These are phyloP conservation scores for Acanthurus leucopareius DNA, from an alignment of 2,797 vertebrate species.

Conservation along the genomic window DNA sequence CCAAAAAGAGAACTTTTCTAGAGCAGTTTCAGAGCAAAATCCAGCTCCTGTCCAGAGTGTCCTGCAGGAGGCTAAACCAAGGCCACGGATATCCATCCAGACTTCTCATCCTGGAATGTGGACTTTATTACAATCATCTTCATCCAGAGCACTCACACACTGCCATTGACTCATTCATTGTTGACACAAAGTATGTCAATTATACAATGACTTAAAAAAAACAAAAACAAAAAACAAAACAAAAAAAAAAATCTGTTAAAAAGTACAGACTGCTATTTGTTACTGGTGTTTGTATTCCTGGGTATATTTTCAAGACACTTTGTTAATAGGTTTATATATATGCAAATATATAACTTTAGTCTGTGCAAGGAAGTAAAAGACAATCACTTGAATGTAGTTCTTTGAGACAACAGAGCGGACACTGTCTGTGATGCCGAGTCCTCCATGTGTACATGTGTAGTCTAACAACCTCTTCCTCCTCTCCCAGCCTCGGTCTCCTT, in stretches of 20 bases:
- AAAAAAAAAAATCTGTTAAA: constrained; percentile 61
- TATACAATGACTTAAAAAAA: constrained; percentile 64
- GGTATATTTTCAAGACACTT: constrained; percentile 89
- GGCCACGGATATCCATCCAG: constrained; percentile 82
- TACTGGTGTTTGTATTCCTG: constrained; percentile 85
- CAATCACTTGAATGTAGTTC: constrained; percentile 85
- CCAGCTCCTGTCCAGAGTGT: constrained; percentile 64
- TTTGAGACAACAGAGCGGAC: constrained; percentile 76
- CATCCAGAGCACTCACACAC: constrained; percentile 66
- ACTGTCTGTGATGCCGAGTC: constrained; percentile 64
- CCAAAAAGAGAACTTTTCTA: constrained; percentile 41
- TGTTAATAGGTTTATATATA: constrained; percentile 87
- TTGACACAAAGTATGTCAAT: constrained; percentile 68
- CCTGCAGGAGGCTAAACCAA: constrained; percentile 74
- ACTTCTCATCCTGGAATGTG: constrained; percentile 81
- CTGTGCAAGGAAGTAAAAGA: constrained; percentile 89
- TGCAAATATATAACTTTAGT: constrained; percentile 86
- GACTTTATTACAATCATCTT: constrained; percentile 83
- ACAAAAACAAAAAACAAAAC: too few relatives aligned
- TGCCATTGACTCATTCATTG: constrained; percentile 68
- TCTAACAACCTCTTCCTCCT: constrained; percentile 49
- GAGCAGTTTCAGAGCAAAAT: constrained; percentile 54
- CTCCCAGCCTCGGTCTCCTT: constrained; percentile 43
- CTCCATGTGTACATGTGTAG: constrained; percentile 70
- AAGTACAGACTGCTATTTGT: constrained; percentile 85